A percentile compares a stretch with the other conserved stretches of the same genome.
Evolutionary conservation across 2,888 invertebrate species (phyloP).

Genomic region (Troides aeacus): DNA sequence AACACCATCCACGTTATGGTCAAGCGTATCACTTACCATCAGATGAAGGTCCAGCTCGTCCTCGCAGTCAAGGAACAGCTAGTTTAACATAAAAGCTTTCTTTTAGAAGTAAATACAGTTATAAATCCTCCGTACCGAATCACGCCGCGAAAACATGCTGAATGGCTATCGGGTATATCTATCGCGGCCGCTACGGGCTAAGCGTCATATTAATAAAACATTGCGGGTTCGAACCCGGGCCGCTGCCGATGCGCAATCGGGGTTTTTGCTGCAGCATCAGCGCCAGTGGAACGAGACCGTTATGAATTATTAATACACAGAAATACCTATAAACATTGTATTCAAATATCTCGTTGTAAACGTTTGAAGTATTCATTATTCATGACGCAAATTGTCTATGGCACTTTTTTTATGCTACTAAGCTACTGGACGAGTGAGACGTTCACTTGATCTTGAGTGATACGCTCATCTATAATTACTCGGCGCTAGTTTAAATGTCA

Average conservation of each 20-base stretch:
- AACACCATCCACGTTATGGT: too few species aligned
- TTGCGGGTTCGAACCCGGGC: constrained; percentile 37
- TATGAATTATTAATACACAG: constrained; percentile 45
- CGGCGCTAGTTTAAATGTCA: too few species aligned
- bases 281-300: constrained; percentile 33
- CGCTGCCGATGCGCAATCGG: constrained; percentile 32
- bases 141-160: constrained; percentile 9
- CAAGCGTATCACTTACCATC: too few species aligned
- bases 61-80: too few species aligned
- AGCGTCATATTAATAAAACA: constrained; percentile 45
- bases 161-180: constrained; percentile 30
- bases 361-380: background rate
- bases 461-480: too few species aligned
- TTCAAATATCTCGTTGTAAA: constrained; percentile 39
- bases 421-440: too few species aligned
- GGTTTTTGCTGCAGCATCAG: constrained; percentile 34
- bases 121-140: constrained; percentile 15
- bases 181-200: constrained; percentile 29
- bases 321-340: constrained; percentile 47
- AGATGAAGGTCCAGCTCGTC: too few species aligned
- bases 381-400: too few species aligned
- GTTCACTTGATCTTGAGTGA: too few species aligned
- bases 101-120: constrained; percentile 23
- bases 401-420: too few species aligned
- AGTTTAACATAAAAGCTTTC: background rate